A percentile compares a stretch with the other conserved stretches of the same genome.
Conservation (phyloP, 2,888 invertebrate species). For the Noctua pronuba region DNA sequence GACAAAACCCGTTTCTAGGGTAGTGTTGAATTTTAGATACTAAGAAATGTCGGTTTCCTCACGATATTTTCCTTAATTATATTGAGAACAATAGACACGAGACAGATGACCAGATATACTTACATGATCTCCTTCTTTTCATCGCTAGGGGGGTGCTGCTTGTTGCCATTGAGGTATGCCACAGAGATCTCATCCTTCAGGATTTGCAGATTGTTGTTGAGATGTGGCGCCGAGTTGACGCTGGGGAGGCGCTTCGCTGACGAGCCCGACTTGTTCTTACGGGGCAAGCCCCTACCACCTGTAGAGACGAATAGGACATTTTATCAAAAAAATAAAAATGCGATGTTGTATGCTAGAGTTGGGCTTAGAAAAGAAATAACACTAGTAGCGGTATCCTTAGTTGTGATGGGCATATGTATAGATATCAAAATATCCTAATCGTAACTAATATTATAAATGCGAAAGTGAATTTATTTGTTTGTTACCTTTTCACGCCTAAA, state of each 20-base stretch:
- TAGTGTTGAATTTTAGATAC: neutral
- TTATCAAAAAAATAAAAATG: too few relatives aligned
- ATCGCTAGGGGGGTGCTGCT: slow-evolving; percentile 39
- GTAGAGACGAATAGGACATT: slow-evolving; percentile 32
- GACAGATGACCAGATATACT: neutral
- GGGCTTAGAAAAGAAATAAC: too few relatives aligned
- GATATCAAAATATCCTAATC: too few relatives aligned
- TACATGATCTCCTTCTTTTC: slow-evolving; percentile 66
- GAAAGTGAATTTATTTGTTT: too few relatives aligned
- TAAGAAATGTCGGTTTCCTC: neutral
- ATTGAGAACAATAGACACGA: neutral
- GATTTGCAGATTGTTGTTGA: slow-evolving; percentile 78
- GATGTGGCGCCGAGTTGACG: slow-evolving; percentile 85
- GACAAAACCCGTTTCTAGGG: too few relatives aligned
- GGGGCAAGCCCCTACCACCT: slow-evolving; percentile 72
- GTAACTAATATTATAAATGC: too few relatives aligned
- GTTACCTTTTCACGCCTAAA: too few relatives aligned
- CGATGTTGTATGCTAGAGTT: too few relatives aligned
- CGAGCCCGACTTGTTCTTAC: slow-evolving; percentile 66
- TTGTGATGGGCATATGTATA: too few relatives aligned
- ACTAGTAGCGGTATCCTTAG: too few relatives aligned
- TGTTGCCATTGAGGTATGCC: slow-evolving; percentile 60
- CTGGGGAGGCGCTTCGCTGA: slow-evolving; percentile 77
- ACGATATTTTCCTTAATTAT: neutral
- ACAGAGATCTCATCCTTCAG: slow-evolving; percentile 61